These are phyloP conservation scores for Geophilus truncorum DNA, from an alignment of 2,888 invertebrate genomes.

Conservation along the genomic window DNA sequence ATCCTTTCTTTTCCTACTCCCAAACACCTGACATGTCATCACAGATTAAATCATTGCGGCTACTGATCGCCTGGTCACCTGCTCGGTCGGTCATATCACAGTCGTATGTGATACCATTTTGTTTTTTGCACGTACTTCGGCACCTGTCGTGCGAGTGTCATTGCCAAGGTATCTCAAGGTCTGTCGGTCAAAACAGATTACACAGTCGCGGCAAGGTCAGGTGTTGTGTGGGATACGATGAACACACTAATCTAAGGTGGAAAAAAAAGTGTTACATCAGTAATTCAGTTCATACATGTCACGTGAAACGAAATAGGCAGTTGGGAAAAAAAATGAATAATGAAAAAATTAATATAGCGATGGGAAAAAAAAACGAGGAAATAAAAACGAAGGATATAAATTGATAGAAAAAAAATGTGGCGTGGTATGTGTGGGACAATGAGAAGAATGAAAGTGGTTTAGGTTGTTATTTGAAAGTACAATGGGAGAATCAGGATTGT, in stretches of 20 bases:
- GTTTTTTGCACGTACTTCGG: neutral
- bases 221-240: neutral
- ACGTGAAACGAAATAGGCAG: neutral
- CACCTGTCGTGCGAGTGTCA: slow-evolving; percentile 17
- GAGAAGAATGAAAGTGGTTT: no score
- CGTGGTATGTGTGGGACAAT: neutral
- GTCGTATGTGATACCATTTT: neutral
- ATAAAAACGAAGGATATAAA: neutral
- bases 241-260: neutral
- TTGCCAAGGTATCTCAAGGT: slow-evolving; percentile 3
- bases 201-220: slow-evolving; percentile 12
- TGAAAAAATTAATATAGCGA: no score
- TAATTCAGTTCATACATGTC: neutral
- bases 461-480: no score
- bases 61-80: neutral
- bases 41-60: neutral
- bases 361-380: neutral
- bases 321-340: no score
- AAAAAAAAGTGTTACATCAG: slow-evolving; percentile 7
- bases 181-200: slow-evolving; percentile 22
- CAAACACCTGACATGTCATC: neutral
- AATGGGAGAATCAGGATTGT: no score
- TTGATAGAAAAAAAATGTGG: neutral
- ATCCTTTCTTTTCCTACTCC: no score
- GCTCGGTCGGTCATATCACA: neutral